Evolutionary conservation across 2,113 vertebrate genomes (phyloP).

Genomic region (Notothenia rossii): DNA sequence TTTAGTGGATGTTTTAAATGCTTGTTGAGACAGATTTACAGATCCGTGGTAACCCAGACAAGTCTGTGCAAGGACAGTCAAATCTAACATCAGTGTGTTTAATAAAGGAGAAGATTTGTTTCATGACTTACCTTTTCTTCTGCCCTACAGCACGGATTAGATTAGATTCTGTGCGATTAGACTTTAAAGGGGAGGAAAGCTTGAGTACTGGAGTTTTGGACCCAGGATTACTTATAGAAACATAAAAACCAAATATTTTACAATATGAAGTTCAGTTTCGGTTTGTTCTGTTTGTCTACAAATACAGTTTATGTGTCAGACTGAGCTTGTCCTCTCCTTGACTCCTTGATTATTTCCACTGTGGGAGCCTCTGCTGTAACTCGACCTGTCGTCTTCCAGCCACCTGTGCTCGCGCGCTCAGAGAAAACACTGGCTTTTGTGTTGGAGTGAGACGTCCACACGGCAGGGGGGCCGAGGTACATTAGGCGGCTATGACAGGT

Average conservation of each 20-base stretch:
- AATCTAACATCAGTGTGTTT: constrained; percentile 31
- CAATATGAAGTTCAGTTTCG: not conserved
- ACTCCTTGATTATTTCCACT: constrained; percentile 36
- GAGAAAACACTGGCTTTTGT: constrained; percentile 82
- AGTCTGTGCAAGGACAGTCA: constrained; percentile 37
- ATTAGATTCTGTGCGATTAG: constrained; percentile 6
- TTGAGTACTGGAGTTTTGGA: not conserved
- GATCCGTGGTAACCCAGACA: constrained; percentile 6
- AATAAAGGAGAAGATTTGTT: not conserved
- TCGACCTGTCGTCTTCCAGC: constrained; percentile 71
- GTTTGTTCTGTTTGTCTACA: not conserved
- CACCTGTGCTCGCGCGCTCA: constrained; percentile 83
- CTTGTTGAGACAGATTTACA: constrained; percentile 41
- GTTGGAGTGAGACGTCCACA: constrained; percentile 75
- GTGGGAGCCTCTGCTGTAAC: constrained; percentile 71
- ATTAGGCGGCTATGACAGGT: constrained; percentile 73
- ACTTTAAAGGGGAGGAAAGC: not conserved
- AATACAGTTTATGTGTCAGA: not conserved
- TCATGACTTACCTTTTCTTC: not conserved
- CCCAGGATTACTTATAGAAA: constrained; percentile 1
- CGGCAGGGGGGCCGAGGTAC: constrained; percentile 68
- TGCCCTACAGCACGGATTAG: constrained; percentile 4
- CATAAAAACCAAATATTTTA: not conserved
- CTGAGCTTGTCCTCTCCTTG: constrained; percentile 53
- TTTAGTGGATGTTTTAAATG: constrained; percentile 18